Base-by-base conservation (phyloP, 2,888 invertebrate species). In the Lithophane leautieri region DNA sequence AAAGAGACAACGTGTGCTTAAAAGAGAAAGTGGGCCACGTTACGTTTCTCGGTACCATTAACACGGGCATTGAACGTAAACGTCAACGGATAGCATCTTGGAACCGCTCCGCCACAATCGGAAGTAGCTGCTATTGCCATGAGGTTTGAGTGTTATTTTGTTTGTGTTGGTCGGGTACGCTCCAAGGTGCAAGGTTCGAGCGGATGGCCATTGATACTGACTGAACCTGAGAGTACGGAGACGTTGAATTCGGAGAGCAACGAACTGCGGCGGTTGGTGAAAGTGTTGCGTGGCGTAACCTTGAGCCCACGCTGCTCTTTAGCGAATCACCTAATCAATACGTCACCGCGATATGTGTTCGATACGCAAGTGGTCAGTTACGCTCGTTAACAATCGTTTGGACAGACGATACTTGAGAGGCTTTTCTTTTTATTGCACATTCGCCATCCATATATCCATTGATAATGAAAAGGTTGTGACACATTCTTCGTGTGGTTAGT, bases 21-120 rank as follows among this genome's bases (percentile, higher is more conserved):
- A 96, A 96, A 96, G 96, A 96, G 96, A 96, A 96, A 96, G 96
- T 96, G 96, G 96, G 96, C 95, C 96, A 96, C 93, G 95, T 95
- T 96, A 95, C 93, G 96, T 96, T 96, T 94, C 95, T 94, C 94
- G 93, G 92, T 95, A 94, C 94, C 94, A 96, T 96, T 96, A 95
- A 91, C 94, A 94, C 94, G 95, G 94, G 94, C 95, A 95, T 94
- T 95, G 96, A 94, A 96, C 95, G 95, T 95, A 94, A 94, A 95
- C 94, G 93, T 92, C 93, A 94, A 92, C 90, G 93, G 92, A 93
- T 93, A 92, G 90, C 89, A 94, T 93, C 92, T 93, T 89, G 80
- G 82, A 84, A 76, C 81, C 77, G 86, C 80, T 85, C 68, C 82
- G 81, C 70, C 76, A n/a, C 82, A 86, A 74, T 88, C 84, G 76